Base-by-base conservation (phyloP, 2,113 vertebrate genomes). In the Ctenomys sociabilis region DNA sequence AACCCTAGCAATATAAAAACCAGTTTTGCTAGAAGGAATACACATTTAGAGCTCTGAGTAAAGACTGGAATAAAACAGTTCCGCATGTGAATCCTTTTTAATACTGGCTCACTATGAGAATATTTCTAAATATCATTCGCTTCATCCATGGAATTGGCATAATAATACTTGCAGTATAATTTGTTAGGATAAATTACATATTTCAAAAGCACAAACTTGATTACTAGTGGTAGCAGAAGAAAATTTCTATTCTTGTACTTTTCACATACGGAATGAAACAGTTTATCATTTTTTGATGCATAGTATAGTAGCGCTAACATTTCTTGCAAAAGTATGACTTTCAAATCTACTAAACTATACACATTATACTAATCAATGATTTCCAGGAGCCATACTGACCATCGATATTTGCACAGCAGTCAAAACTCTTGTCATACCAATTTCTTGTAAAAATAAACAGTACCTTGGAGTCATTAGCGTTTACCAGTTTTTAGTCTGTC, bases 181-280 rank as follows among this genome's bases (percentile, higher is more conserved):
- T 80, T 86, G 24, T 43, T 77, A 87, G 4, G 3, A 82, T 86
- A 90, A 92, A 85, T 52, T 49, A 49, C 5, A 1, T 68, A 78
- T 86, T 96, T 78, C 30, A 86, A 96, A 95, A 84, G 28, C 12
- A n/a, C 12, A 83, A 88, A 64, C 10, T 35, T 64, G 24, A 57
- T 92, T 91, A 63, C 1, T 68, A 61, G 8, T 3, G 9, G 35
- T 8, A 80, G 8, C 43, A 11, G 14, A 57, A 91, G 10, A 87
- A 75, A 94, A 45, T 57, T 7, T 61, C 49, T 91, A 11, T 17
- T 91, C 88, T 88, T 85, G 35, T 28, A 7, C 5, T 92, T 26
- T 91, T 88, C 22, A 85, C 6, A 54, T 52, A 89, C 11, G 40
- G 57, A 91, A 26, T 81, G 43, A 92, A 93, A 61, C 16, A 73